These are phyloP conservation scores for Apteryx mantelli DNA, from an alignment of 2,113 vertebrate species.

Conservation along the genomic window DNA sequence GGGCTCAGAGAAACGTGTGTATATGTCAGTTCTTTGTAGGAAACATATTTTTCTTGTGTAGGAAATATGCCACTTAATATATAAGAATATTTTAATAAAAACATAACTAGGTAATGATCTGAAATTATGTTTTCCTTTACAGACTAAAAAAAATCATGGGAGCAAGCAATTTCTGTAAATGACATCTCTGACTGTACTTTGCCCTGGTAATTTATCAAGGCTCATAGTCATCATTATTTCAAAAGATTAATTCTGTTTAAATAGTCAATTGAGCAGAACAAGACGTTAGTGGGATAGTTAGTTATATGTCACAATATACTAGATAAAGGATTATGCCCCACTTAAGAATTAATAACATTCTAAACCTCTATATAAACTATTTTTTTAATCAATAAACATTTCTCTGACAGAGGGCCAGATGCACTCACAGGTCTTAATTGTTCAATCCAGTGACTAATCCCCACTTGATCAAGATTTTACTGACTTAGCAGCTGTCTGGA, in stretches of 20 bases:
- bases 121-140: not conserved
- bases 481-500: slow-evolving; percentile 75
- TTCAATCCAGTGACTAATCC: slow-evolving; percentile 69
- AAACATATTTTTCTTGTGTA: not conserved
- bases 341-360: slow-evolving; percentile 65
- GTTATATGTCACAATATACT: slow-evolving; percentile 39
- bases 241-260: slow-evolving; percentile 50
- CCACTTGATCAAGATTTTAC: slow-evolving; percentile 77
- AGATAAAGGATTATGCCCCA: slow-evolving; percentile 63
- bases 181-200: not conserved
- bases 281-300: slow-evolving; percentile 1
- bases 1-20: not conserved
- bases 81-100: not conserved
- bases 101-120: not conserved
- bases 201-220: not conserved
- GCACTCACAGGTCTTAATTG: slow-evolving; percentile 67
- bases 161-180: not conserved
- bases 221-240: slow-evolving; percentile 2
- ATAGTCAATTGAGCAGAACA: slow-evolving; percentile 20
- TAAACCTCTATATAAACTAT: slow-evolving; percentile 71
- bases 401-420: slow-evolving; percentile 48
- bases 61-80: not conserved
- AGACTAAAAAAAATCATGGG: not conserved
- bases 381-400: slow-evolving; percentile 72
- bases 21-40: not conserved